Percentiles rank a stretch among this genome's conserved stretches.
phyloP scores from a whole-genome alignment of 2,888 invertebrate genomes.

The Dioctria rufipes region DNA sequence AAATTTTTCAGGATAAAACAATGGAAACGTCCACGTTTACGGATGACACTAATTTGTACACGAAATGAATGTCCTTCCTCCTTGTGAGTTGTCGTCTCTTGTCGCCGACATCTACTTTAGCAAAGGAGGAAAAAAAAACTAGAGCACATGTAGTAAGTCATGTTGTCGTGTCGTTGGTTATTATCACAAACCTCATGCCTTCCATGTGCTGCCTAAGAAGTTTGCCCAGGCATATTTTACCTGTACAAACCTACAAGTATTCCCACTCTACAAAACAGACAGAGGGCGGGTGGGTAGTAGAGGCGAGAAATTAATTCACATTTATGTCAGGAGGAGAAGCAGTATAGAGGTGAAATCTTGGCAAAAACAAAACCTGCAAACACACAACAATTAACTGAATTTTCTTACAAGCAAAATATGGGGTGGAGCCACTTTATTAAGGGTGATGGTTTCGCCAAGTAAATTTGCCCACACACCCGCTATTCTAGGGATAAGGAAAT shows the following conservation, averaged over 20 bases:
- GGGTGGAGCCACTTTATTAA: slow-evolving; percentile 31
- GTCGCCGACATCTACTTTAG: background rate
- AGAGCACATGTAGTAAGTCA: slow-evolving; percentile 46
- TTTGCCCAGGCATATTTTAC: background rate
- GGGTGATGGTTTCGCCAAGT: slow-evolving; percentile 18
- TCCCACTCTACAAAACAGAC: too few relatives aligned
- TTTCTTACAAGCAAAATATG: slow-evolving; percentile 13
- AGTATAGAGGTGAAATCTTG: slow-evolving; percentile 24
- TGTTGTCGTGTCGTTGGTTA: slow-evolving; percentile 40
- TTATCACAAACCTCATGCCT: slow-evolving; percentile 22
- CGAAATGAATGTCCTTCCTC: slow-evolving; percentile 8
- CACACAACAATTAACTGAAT: slow-evolving; percentile 45
- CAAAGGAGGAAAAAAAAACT: slow-evolving; percentile 13
- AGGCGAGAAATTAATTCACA: slow-evolving; percentile 26
- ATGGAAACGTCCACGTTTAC: slow-evolving; percentile 43
- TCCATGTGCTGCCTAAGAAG: too few relatives aligned
- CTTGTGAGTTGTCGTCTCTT: slow-evolving; percentile 14
- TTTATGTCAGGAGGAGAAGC: slow-evolving; percentile 34
- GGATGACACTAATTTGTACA: slow-evolving; percentile 43
- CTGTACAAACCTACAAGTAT: background rate
- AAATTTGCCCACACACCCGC: background rate
- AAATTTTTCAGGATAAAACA: slow-evolving; percentile 44
- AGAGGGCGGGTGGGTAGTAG: background rate
- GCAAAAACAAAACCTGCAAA: slow-evolving; percentile 35
- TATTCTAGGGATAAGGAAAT: slow-evolving; percentile 19